Conservation (phyloP, 2,888 invertebrate species). For the Thalpophila matura region DNA sequence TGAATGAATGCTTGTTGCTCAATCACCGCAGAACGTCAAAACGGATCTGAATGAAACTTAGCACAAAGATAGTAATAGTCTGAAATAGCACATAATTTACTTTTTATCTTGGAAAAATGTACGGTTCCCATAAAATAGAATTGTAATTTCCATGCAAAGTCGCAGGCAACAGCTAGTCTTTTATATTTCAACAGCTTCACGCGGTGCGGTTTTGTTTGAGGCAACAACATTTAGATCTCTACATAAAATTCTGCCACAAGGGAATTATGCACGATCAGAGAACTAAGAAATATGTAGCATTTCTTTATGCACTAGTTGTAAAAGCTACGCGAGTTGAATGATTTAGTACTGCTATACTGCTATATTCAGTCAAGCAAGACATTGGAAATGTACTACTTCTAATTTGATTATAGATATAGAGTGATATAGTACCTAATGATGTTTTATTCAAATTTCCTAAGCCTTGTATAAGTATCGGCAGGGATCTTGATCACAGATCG, state of each 20-base stretch:
- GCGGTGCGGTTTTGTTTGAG: neutral
- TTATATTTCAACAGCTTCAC: neutral
- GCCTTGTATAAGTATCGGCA: conserved; percentile 21
- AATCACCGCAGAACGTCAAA: too few relatives aligned
- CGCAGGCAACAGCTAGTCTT: too few relatives aligned
- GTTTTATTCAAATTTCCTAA: neutral
- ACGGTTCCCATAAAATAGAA: too few relatives aligned
- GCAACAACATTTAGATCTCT: neutral
- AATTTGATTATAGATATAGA: neutral
- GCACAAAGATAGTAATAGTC: too few relatives aligned
- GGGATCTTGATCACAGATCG: too few relatives aligned
- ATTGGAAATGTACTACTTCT: conserved; percentile 4
- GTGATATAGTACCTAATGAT: neutral
- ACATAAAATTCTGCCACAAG: neutral
- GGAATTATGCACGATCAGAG: conserved; percentile 9
- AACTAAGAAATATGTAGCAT: conserved; percentile 34
- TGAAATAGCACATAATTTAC: too few relatives aligned
- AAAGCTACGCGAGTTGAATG: conserved; percentile 30
- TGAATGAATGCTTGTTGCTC: too few relatives aligned
- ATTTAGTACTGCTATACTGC: conserved; percentile 33
- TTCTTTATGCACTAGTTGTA: conserved; percentile 44
- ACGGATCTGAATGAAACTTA: too few relatives aligned
- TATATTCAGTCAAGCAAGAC: conserved; percentile 29
- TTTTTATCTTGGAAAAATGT: too few relatives aligned
- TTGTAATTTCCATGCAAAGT: too few relatives aligned